These are phyloP conservation scores for Protosalanx chinensis DNA, from an alignment of 2,797 vertebrate species.

Conservation along the genomic window DNA sequence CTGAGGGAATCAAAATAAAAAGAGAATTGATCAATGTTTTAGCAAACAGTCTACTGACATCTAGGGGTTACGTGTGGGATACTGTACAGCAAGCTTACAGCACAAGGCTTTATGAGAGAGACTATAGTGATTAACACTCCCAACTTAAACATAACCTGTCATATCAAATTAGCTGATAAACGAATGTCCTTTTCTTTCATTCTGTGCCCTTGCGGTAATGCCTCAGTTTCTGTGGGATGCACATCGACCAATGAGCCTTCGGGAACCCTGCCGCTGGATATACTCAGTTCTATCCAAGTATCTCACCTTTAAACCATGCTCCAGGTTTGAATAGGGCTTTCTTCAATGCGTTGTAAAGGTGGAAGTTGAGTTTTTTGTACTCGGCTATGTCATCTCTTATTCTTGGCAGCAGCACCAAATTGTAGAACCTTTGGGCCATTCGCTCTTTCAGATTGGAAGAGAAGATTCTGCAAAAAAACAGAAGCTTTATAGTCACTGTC, in stretches of 20 bases:
- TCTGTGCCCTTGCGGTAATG: too few relatives aligned
- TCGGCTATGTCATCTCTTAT: slow-evolving; percentile 90
- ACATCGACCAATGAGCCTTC: too few relatives aligned
- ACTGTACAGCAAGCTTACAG: too few relatives aligned
- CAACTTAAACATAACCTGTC: too few relatives aligned
- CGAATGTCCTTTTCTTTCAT: too few relatives aligned
- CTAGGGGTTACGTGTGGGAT: background rate
- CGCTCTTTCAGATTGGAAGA: slow-evolving; percentile 93
- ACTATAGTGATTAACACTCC: too few relatives aligned
- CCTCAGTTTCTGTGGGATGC: too few relatives aligned
- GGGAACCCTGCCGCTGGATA: too few relatives aligned
- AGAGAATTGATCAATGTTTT: background rate
- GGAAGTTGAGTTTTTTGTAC: slow-evolving; percentile 94
- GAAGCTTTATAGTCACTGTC: slow-evolving; percentile 1
- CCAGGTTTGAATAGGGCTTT: slow-evolving; percentile 97
- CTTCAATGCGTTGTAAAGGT: slow-evolving; percentile 93
- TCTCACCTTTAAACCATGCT: slow-evolving; percentile 96
- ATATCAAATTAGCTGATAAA: too few relatives aligned
- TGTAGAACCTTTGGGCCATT: slow-evolving; percentile 97
- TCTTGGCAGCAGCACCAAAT: slow-evolving; percentile 89
- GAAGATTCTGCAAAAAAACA: slow-evolving; percentile 80
- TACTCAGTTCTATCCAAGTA: too few relatives aligned
- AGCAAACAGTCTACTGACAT: background rate
- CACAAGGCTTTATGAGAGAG: too few relatives aligned
- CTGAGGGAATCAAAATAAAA: slow-evolving; percentile 55